Conservation (phyloP, 2,888 invertebrate genomes). For the Corythucha ciliata region DNA sequence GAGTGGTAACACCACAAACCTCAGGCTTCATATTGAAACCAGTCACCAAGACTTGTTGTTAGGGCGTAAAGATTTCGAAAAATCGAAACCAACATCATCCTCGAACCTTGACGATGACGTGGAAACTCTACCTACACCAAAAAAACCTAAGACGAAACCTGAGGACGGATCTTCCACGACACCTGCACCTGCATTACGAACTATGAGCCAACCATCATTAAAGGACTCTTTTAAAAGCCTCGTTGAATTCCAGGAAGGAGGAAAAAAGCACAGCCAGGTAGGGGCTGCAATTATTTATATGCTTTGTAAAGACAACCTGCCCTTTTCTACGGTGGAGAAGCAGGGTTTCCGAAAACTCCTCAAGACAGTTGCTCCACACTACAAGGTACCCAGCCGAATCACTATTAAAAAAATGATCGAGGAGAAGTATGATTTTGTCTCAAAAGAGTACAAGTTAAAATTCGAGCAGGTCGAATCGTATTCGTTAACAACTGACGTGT, state of each 20-base stretch:
- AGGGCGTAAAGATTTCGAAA: too few species aligned
- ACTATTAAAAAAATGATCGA: slow-evolving; percentile 8
- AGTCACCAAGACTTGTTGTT: too few species aligned
- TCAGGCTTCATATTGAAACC: too few species aligned
- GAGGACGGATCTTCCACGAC: too few species aligned
- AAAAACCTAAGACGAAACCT: too few species aligned
- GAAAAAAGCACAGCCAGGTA: slow-evolving; percentile 6
- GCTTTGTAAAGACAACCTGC: slow-evolving; percentile 14
- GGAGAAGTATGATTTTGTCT: slow-evolving; percentile 7
- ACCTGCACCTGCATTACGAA: too few species aligned
- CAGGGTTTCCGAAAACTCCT: slow-evolving; percentile 6
- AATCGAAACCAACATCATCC: too few species aligned
- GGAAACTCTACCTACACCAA: too few species aligned
- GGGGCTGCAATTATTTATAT: slow-evolving; percentile 7
- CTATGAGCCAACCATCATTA: too few species aligned
- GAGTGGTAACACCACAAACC: too few species aligned
- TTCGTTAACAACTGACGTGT: slow-evolving; percentile 35
- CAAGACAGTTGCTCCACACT: slow-evolving; percentile 7
- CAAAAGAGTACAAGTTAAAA: slow-evolving; percentile 7
- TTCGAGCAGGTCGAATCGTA: not conserved
- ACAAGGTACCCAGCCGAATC: slow-evolving; percentile 3
- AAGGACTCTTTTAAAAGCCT: not conserved
- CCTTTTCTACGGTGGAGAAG: slow-evolving; percentile 13
- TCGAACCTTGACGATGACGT: too few species aligned
- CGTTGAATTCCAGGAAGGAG: slow-evolving; percentile 10